These are phyloP conservation scores for Myotis lucifugus DNA, from an alignment of 2,113 vertebrate species.

Conservation along the genomic window DNA sequence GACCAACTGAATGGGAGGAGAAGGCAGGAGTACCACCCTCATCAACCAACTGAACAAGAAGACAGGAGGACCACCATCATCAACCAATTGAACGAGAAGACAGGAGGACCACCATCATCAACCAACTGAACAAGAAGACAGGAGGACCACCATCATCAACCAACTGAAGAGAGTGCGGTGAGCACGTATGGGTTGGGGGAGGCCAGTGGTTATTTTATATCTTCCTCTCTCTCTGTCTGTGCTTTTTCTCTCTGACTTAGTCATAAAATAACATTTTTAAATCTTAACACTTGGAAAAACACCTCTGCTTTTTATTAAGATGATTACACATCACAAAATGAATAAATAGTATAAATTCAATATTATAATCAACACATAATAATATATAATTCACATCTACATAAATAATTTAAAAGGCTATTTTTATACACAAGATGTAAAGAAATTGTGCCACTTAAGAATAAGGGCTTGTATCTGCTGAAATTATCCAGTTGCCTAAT, in stretches of 20 bases:
- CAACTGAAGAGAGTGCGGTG: rapidly evolving
- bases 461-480: not conserved
- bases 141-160: not conserved
- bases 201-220: not conserved
- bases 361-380: not conserved
- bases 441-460: not conserved
- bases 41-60: too few relatives aligned
- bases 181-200: rapidly evolving
- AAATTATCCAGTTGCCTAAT: not conserved
- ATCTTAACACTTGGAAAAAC: not conserved
- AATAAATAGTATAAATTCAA: not conserved
- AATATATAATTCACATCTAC: not conserved
- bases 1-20: too few relatives aligned
- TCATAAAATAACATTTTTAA: slow-evolving; percentile 20
- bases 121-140: not conserved
- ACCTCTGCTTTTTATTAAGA: not conserved
- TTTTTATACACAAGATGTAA: not conserved
- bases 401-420: not conserved
- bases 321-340: not conserved
- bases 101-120: too few relatives aligned
- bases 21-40: too few relatives aligned
- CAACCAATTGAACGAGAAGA: too few relatives aligned
- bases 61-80: too few relatives aligned
- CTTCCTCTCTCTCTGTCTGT: not conserved
- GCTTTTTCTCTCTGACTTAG: not conserved